Evolutionary conservation across 2,113 vertebrate species (phyloP), one percentile per base, ranked within the genome.

Genomic region (Tonatia bakeri): DNA sequence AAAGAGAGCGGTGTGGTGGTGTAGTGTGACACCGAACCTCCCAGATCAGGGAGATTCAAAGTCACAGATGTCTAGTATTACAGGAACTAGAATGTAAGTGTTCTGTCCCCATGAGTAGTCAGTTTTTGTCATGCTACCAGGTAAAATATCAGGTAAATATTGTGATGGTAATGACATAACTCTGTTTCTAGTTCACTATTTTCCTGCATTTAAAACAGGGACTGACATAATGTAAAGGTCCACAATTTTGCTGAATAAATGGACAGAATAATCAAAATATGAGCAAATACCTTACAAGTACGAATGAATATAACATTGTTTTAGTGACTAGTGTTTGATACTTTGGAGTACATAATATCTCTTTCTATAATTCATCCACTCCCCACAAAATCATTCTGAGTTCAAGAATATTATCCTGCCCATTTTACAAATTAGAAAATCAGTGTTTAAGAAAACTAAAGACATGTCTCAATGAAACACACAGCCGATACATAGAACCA

Each of bases 401-500:
- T 76, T 91, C 5, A 79, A 52, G 12, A 80, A 54, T 72, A 17
- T 28, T 87, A 73, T 69, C 73, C 22, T 72, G 11, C 7, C 10
- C 8, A 36, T 3, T 65, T 43, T 65, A 45, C 13, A 76, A 28
- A 36, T 56, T 26, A 96, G 8, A 67, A 81, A 79, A 33, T 0
- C 14, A 64, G 36, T 38, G n/a, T 43, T 93, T 61, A 91, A 52
- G 72, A 61, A 61, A 61, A 22, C 52, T n/a, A n/a, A 67, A 22
- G 26, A 70, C 33, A 28, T 1, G 1, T 92, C 14, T 7, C 12
- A n/a, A 3, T 7, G 38, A 90, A 84, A 11, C 64, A 84, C 3
- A 22, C 0, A 22, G 3, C 26, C 6, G 22, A 26, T 11, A 43
- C 15, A 31, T 12, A 36, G 80, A n/a, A 9, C n/a, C 0, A 8